A percentile compares a stretch with the other conserved stretches of the same genome.
phyloP scores from a whole-genome alignment of 2,888 invertebrate genomes.

The Galeruca laticollis region DNA sequence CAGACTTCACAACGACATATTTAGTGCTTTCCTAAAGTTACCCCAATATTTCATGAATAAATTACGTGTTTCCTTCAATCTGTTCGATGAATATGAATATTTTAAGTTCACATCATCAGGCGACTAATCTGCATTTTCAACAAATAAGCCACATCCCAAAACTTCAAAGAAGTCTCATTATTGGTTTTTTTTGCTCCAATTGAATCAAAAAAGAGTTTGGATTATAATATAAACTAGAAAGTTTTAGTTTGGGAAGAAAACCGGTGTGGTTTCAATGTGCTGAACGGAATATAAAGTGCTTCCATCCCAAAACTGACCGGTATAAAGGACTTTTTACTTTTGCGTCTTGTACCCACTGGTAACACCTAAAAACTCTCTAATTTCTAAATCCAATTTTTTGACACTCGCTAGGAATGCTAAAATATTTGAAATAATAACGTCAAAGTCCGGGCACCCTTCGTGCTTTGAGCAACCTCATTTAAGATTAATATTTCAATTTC shows the following conservation, averaged over 20 bases:
- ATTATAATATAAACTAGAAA: background rate
- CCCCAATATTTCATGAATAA: conserved; percentile 17
- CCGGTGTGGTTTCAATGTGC: background rate
- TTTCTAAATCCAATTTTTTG: too few species aligned
- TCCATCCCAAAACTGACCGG: background rate
- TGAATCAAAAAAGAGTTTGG: background rate
- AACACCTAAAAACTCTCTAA: too few species aligned
- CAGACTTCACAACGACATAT: background rate
- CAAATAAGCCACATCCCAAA: background rate
- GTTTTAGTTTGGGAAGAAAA: background rate
- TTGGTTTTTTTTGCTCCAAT: background rate
- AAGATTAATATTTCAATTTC: too few species aligned
- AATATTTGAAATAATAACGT: too few species aligned
- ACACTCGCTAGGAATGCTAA: too few species aligned
- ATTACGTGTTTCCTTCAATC: conserved; percentile 14
- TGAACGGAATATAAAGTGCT: background rate
- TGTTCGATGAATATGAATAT: conserved; percentile 4
- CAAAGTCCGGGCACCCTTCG: too few species aligned
- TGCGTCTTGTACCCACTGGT: background rate
- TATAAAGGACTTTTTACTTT: background rate
- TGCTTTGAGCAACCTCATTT: too few species aligned
- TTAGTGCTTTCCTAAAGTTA: background rate
- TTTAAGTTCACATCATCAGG: conserved; percentile 4
- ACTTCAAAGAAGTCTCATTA: background rate
- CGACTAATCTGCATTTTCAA: background rate